Base-by-base conservation (phyloP, 1,140 invertebrate species). In the Drosophila nigrodunni region DNA sequence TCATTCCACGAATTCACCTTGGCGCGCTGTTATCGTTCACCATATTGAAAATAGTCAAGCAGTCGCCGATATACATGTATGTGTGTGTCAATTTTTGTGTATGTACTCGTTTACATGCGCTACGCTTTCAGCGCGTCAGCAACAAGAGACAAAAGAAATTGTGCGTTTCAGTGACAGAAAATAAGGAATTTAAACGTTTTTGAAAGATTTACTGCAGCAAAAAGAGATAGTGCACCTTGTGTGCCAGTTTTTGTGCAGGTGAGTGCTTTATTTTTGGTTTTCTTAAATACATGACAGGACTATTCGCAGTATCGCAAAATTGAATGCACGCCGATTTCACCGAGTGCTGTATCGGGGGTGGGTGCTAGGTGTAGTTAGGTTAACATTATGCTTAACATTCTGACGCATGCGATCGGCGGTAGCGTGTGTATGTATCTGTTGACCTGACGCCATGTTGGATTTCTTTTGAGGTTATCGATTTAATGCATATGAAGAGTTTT, bases 361-460 rank as follows among this genome's bases (percentile, higher is more conserved):
- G 44, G 68, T 30, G 25, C n/a, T 30, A 21, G 25, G 47, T 43
- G 43, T 1, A 49, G n/a, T 35, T 25, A 57, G 77, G 71, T 30
- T 30, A 30, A 30, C 25, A 30, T 2, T 30, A 30, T 71, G 64
- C 60, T 75, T 78, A 80, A 25, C 13, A 25, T 49, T 41, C 58
- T 83, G 77, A 80, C 83, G 73, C 80, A 88, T 77, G 80, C 65
- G 85, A 89, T 88, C 86, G 61, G 8, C 73, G 55, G 8, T 57
- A 58, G 13, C 49, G 67, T 67, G 50, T 83, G 74, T 69, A 76
- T 87, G 82, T 83, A 88, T 88, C 79, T 55, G 44, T 58, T 62
- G 70, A 35, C 11, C 44, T n/a, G 69, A 43, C 82, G 85, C 83
- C 83, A 87, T 87, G 34, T 87, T 87, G 85, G 13, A 60, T 81